These are phyloP conservation scores for Lacerta agilis DNA, from an alignment of 2,797 vertebrate species.

Conservation along the genomic window DNA sequence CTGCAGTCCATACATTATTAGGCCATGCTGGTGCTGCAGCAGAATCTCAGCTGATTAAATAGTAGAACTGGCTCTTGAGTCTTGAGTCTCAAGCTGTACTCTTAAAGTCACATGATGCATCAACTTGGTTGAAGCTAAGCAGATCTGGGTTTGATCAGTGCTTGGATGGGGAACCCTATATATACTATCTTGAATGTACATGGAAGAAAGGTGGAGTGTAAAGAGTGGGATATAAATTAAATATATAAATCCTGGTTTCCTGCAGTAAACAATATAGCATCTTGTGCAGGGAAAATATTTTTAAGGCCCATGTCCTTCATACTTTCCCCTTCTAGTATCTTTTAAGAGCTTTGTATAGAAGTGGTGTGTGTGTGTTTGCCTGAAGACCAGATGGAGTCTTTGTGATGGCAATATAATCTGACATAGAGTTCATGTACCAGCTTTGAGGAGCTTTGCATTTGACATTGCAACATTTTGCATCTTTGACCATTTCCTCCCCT, in stretches of 20 bases:
- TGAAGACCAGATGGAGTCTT: neutral
- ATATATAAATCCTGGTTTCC: neutral
- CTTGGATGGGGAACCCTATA: neutral
- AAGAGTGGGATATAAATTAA: neutral
- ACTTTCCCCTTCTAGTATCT: neutral
- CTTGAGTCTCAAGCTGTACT: neutral
- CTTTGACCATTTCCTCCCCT: neutral
- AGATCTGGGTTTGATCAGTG: neutral
- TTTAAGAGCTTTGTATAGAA: neutral
- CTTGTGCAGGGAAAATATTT: neutral
- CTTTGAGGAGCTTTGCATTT: neutral
- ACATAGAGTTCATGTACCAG: neutral
- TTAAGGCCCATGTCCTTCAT: neutral
- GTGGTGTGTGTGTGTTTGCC: neutral
- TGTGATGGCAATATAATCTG: neutral
- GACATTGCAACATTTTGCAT: neutral
- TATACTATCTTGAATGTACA: neutral
- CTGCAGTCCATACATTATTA: neutral
- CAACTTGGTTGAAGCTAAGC: neutral
- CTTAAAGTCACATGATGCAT: neutral
- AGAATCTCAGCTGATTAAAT: neutral
- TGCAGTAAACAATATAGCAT: neutral
- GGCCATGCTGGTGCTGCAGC: neutral
- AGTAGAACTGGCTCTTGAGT: neutral
- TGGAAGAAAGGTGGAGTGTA: neutral